Base-by-base conservation (phyloP, 1,140 invertebrate species). In the Trichonephila inaurata region DNA sequence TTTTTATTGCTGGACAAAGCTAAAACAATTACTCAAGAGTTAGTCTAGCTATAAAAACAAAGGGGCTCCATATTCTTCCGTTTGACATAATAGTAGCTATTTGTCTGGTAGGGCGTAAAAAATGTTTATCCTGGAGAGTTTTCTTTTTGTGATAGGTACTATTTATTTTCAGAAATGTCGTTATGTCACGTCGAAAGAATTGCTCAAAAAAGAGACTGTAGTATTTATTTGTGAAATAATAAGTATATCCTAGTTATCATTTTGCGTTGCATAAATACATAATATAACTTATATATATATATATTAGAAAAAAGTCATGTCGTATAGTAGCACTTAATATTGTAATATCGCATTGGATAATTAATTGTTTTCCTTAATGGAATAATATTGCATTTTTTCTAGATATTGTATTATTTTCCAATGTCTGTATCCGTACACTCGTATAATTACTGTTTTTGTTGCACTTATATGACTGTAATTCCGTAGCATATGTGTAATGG, bases 11-110 rank as follows among this genome's bases (percentile, higher is more conserved):
- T 44, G 28, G 66, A n/a, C 33, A 60, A 86, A 21, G 21, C 18
- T 69, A 5, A 21, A 33, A 81, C 19, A 28, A 87, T 64, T 8
- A 33, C 62, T 60, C 40, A 44, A n/a, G 1, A 12, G 21, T 58
- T 86, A 60, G 60, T 28, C 64, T 87, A 87, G 83, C 66, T 60
- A 24, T 92, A 92, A 72, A 91, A 92, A 77, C 91, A 87, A 58
- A 51, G 82, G 91, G 91, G 91, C 91, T 92, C 83, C 58, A n/a
- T 92, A 92, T 92, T 72, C 91, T 92, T 92, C 81, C 10, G 51
- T 16, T 64, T 66, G 40, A 66, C 61, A 92, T 85, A 83, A 60
- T 4, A 19, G 62, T 62, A 40, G 62, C 4, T 40, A 40, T 40
- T 77, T 19, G 72, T 28, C 72, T 28, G 21, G n/a, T 85, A 58